These are phyloP conservation scores for Echinometra lucunter DNA, from an alignment of 53 echinoderm and acorn worm genomes.

Conservation along the genomic window DNA sequence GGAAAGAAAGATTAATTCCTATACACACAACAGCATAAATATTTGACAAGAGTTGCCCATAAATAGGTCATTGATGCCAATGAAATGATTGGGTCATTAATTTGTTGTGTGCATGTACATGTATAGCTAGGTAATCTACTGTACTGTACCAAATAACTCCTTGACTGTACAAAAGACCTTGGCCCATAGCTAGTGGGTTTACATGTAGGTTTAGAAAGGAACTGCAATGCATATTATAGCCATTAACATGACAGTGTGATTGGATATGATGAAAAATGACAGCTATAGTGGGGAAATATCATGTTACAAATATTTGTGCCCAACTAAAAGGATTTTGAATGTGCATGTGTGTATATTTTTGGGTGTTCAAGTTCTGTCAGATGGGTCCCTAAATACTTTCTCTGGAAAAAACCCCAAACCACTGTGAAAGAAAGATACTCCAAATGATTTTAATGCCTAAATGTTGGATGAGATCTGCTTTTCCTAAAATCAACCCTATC, in stretches of 20 bases:
- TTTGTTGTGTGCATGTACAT: slow-evolving; percentile 5
- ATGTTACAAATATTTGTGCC: no score
- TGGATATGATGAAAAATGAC: slow-evolving; percentile 18
- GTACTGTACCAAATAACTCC: no score
- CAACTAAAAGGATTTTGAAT: no score
- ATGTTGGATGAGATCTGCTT: no score
- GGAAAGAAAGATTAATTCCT: slow-evolving; percentile 22
- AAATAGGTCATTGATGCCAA: slow-evolving; percentile 45
- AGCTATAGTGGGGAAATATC: not conserved
- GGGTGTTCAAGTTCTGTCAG: no score
- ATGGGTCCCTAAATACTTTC: no score
- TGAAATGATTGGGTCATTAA: slow-evolving; percentile 20
- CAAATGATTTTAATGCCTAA: no score
- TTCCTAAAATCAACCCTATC: no score
- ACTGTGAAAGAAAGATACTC: no score
- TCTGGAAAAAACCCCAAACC: no score
- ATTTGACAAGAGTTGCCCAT: slow-evolving; percentile 30
- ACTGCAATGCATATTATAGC: slow-evolving; percentile 30
- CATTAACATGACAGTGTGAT: slow-evolving; percentile 1
- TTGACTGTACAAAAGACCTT: not conserved
- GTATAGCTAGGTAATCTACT: not conserved
- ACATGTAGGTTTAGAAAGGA: slow-evolving; percentile 8
- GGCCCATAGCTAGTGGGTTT: not conserved
- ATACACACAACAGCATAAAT: slow-evolving; percentile 6
- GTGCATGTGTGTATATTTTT: no score